phyloP scores from a whole-genome alignment of 35 echinoderm and acorn worm species.

The Strongylocentrotus purpuratus region DNA sequence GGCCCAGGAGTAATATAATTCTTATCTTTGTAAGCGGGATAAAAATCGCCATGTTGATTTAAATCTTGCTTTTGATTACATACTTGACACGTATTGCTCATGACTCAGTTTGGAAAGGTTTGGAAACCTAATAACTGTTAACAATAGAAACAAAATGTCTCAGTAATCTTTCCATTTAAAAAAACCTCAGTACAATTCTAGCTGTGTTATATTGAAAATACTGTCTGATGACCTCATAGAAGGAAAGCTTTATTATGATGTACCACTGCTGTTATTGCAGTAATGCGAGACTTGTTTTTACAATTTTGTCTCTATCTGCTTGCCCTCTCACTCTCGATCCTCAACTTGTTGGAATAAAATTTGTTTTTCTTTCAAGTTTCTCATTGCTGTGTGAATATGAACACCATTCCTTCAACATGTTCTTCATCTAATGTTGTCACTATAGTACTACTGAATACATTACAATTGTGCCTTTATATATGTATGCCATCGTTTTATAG shows the following conservation, averaged over 20 bases:
- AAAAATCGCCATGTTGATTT: neutral
- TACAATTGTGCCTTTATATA: too few relatives aligned
- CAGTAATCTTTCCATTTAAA: neutral
- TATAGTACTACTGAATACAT: too few relatives aligned
- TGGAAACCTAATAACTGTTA: neutral
- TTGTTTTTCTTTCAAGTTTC: neutral
- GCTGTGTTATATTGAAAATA: slow-evolving; percentile 1
- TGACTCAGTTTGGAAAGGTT: neutral
- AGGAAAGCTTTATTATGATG: neutral
- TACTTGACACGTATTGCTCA: neutral
- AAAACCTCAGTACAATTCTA: neutral
- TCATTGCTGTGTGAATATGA: neutral
- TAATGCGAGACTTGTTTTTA: neutral
- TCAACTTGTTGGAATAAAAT: neutral
- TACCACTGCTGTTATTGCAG: neutral
- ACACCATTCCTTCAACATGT: neutral
- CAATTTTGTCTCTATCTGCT: neutral
- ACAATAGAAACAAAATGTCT: neutral
- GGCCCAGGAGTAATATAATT: neutral
- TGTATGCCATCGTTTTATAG: too few relatives aligned
- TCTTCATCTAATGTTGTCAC: neutral
- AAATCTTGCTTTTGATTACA: slow-evolving; percentile 7
- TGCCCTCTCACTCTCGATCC: neutral
- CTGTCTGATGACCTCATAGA: neutral
- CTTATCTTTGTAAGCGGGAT: neutral